Evolutionary conservation across 2,888 invertebrate genomes (phyloP).

Genomic region (Cybosia mesomella): DNA sequence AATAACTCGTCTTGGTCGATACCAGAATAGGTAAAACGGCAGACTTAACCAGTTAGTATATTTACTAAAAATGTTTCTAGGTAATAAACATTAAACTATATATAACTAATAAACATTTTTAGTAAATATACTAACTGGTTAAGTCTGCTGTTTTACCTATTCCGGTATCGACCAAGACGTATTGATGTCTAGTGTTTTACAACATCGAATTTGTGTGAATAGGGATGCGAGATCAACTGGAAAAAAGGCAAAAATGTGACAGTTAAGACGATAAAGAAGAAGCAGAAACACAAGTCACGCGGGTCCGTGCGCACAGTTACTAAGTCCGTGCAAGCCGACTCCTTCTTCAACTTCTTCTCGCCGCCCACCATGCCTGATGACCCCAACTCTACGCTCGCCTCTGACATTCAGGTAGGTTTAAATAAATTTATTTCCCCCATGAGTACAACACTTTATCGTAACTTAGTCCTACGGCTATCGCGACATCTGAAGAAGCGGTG

Average conservation of each 20-base stretch:
- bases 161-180: too few species aligned
- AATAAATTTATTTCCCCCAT: background rate
- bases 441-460: too few species aligned
- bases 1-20: too few species aligned
- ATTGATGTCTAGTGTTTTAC: background rate
- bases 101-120: too few species aligned
- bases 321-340: conserved; percentile 98
- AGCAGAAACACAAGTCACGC: conserved; percentile 99
- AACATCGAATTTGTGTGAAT: conserved; percentile 16
- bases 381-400: conserved; percentile 93
- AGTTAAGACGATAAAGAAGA: conserved; percentile 98
- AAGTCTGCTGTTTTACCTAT: too few species aligned
- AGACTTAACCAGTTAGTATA: too few species aligned
- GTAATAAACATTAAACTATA: too few species aligned
- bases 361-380: conserved; percentile 96
- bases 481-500: too few species aligned
- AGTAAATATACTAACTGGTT: too few species aligned
- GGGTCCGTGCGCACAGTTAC: conserved; percentile 97
- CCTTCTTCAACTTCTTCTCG: conserved; percentile 99
- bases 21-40: too few species aligned
- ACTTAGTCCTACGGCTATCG: too few species aligned
- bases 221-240: conserved; percentile 98
- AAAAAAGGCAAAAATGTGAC: conserved; percentile 99
- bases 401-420: conserved; percentile 90
- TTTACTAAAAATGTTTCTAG: too few species aligned